Evolutionary conservation across 92 coral and sea anemone species (phyloP).

Genomic region (Palythoa grandis): DNA sequence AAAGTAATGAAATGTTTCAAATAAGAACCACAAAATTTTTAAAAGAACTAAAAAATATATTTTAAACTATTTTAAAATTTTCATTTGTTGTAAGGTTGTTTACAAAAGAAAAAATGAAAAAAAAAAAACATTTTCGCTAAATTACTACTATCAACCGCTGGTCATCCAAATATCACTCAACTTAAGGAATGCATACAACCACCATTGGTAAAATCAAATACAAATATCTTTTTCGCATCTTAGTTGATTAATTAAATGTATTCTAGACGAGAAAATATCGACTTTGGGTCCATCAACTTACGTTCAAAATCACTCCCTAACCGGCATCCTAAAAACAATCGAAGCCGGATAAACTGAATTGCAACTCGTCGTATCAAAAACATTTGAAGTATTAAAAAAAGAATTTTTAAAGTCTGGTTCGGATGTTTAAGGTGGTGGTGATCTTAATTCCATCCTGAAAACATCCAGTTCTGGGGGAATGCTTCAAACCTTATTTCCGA

Average conservation of each 20-base stretch:
- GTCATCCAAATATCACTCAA: neutral
- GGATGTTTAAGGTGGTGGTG: no score
- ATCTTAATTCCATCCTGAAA: neutral
- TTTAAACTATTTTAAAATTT: slow-evolving; percentile 28
- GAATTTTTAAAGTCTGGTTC: neutral
- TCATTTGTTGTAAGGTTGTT: slow-evolving; percentile 1
- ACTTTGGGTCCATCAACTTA: no score
- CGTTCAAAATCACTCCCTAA: no score
- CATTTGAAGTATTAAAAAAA: neutral
- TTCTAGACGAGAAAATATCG: neutral
- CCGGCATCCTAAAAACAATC: neutral
- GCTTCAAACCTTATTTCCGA: no score
- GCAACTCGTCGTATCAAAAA: neutral
- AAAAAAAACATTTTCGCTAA: neutral
- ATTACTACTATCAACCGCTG: neutral
- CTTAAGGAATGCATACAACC: neutral
- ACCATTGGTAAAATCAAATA: neutral
- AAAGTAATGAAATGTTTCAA: neutral
- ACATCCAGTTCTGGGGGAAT: neutral
- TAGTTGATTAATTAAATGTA: neutral
- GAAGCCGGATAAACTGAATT: neutral
- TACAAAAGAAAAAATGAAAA: slow-evolving; percentile 14
- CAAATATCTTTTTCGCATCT: neutral
- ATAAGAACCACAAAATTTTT: slow-evolving; percentile 32
- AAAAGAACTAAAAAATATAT: slow-evolving; percentile 23